Evolutionary conservation across 2,113 vertebrate genomes (phyloP).

Genomic region (Dromaius novaehollandiae): DNA sequence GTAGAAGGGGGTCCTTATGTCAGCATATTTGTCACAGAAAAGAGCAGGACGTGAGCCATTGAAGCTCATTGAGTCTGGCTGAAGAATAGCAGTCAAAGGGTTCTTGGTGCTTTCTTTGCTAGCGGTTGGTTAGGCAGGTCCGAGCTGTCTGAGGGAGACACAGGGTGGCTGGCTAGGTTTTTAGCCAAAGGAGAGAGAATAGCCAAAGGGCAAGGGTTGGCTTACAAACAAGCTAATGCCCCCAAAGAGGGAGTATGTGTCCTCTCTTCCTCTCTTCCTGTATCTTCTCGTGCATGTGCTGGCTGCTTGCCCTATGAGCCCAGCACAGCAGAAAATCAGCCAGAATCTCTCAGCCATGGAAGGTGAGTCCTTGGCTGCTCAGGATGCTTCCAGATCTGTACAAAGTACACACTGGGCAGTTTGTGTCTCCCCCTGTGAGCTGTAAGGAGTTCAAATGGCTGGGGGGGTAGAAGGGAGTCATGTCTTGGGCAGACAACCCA

Average conservation of each 20-base stretch:
- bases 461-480: neutral
- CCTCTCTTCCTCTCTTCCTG: neutral
- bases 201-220: neutral
- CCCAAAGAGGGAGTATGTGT: neutral
- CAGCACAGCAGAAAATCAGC: neutral
- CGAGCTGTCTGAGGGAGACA: neutral
- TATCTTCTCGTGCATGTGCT: too few relatives aligned
- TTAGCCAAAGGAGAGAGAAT: neutral
- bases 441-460: neutral
- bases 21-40: neutral
- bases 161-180: neutral
- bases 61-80: neutral
- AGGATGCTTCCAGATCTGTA: neutral
- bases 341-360: neutral
- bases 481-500: neutral
- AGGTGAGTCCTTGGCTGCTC: neutral
- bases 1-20: neutral
- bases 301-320: neutral
- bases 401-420: neutral
- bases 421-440: neutral
- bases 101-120: neutral
- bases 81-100: neutral
- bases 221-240: neutral
- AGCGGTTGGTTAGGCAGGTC: neutral
- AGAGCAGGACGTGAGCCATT: neutral